Conservation (phyloP, 2,888 invertebrate species). For the Synergus japonicus region DNA sequence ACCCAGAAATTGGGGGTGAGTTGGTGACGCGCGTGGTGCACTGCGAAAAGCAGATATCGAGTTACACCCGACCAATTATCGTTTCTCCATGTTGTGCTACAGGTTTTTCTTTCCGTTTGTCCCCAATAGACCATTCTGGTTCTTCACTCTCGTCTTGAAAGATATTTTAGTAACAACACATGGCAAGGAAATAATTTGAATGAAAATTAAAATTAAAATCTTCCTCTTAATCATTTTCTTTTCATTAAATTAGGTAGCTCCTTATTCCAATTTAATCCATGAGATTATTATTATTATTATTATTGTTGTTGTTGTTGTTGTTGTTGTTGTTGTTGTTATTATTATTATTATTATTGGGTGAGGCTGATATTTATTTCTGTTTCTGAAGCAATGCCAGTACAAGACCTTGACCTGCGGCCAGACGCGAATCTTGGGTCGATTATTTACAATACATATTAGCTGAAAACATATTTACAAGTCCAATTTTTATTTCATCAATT, state of each 20-base stretch:
- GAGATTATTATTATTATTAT: constrained; percentile 4
- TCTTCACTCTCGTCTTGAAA: too few species aligned
- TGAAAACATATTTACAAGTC: constrained; percentile 36
- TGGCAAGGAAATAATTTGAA: too few species aligned
- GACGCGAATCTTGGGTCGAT: constrained; percentile 20
- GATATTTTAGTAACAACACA: too few species aligned
- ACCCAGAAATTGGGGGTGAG: constrained; percentile 26
- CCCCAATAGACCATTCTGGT: not conserved
- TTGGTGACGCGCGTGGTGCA: constrained; percentile 58
- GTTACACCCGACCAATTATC: constrained; percentile 71
- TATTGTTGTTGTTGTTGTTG: too few species aligned
- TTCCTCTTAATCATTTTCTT: not conserved
- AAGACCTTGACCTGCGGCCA: constrained; percentile 25
- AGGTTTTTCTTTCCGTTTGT: constrained; percentile 25
- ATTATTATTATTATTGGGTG: not conserved
- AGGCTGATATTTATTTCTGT: constrained; percentile 31
- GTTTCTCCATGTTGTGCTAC: constrained; percentile 66
- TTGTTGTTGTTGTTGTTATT: too few species aligned
- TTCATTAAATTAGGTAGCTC: not conserved
- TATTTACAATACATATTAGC: constrained; percentile 30
- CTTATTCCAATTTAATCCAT: not conserved
- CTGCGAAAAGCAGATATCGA: constrained; percentile 71
- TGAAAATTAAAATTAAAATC: not conserved
- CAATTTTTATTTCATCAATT: constrained; percentile 31
- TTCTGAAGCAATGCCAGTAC: constrained; percentile 17